Conservation (phyloP, 2,888 invertebrate species). For the Acanthosoma haemorrhoidale region DNA sequence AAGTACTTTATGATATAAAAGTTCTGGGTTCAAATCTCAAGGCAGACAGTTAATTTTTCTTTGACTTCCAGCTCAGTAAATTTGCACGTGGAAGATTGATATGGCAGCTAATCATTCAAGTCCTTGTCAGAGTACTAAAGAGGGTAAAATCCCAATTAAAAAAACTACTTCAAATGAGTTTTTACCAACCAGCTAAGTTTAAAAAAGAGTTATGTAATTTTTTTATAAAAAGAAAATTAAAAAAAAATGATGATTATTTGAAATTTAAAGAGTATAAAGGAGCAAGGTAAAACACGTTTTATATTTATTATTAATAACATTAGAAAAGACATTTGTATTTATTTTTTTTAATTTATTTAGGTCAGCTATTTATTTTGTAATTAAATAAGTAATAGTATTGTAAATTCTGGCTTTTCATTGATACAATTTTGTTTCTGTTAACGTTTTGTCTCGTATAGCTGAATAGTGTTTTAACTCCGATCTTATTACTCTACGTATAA, state of each 20-base stretch:
- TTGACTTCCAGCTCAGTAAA: too few relatives aligned
- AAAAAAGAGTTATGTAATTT: not conserved
- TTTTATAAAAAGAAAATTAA: not conserved
- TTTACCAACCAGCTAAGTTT: not conserved
- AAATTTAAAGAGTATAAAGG: not conserved
- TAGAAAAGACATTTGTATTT: not conserved
- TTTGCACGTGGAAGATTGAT: too few relatives aligned
- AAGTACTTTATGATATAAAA: too few relatives aligned
- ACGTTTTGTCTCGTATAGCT: not conserved
- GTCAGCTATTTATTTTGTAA: not conserved
- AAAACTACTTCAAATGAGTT: not conserved
- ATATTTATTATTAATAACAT: not conserved
- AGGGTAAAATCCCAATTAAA: too few relatives aligned
- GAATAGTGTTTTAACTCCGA: not conserved
- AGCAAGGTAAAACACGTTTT: not conserved
- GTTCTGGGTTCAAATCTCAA: too few relatives aligned
- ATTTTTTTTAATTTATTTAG: not conserved
- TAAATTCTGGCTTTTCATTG: not conserved
- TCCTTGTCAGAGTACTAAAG: too few relatives aligned
- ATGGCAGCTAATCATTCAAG: too few relatives aligned
- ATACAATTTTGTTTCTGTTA: not conserved
- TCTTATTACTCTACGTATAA: not conserved
- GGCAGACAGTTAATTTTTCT: too few relatives aligned
- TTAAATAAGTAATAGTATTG: not conserved
- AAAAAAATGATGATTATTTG: not conserved